Evolutionary conservation across 2,113 vertebrate species (phyloP).

Genomic region (Microtus ochrogaster): DNA sequence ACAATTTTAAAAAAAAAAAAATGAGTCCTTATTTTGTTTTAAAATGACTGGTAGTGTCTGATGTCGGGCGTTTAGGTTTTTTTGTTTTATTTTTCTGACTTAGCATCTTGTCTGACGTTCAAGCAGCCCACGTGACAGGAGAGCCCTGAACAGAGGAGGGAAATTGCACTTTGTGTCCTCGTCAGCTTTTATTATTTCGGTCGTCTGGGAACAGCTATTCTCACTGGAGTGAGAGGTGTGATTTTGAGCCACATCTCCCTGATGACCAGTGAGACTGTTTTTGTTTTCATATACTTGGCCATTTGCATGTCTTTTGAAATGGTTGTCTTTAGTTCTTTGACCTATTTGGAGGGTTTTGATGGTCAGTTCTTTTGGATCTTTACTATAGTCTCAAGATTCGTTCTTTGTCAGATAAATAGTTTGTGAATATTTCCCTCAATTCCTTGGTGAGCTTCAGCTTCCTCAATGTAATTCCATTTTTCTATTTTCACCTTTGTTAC

Average conservation of each 20-base stretch:
- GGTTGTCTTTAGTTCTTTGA: neutral
- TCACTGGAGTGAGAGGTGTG: neutral
- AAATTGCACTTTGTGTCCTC: neutral
- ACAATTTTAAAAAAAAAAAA: neutral
- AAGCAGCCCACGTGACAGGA: neutral
- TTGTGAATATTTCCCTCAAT: neutral
- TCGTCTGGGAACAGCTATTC: neutral
- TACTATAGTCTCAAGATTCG: neutral
- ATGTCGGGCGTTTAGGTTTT: neutral
- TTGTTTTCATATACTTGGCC: neutral
- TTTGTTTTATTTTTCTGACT: conserved; percentile 1
- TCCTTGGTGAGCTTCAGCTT: neutral
- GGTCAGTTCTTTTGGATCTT: neutral
- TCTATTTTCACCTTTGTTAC: neutral
- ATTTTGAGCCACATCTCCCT: neutral
- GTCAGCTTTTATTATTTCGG: neutral
- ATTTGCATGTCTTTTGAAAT: neutral
- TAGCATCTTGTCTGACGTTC: neutral
- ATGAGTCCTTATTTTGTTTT: neutral
- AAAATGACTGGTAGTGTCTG: conserved; percentile 11
- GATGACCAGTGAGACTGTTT: neutral
- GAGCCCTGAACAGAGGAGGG: neutral
- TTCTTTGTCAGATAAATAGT: neutral
- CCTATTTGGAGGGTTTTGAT: neutral
- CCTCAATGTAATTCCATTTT: neutral